These are phyloP conservation scores for Rhinolophus ferrumequinum DNA, from an alignment of 2,113 vertebrate species.

Conservation along the genomic window DNA sequence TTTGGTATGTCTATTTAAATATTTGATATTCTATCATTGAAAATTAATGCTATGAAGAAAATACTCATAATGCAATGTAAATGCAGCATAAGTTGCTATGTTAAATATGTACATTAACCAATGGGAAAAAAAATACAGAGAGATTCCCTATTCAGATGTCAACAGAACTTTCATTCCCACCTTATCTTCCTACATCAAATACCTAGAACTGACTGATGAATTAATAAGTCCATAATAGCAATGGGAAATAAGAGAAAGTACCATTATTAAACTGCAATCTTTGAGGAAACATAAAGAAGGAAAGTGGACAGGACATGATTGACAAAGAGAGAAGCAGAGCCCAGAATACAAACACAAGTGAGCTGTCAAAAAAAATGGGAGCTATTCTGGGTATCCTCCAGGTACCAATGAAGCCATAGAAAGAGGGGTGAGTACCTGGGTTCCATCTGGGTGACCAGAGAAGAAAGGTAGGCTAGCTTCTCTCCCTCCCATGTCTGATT, in stretches of 20 bases:
- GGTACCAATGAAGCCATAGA: neutral
- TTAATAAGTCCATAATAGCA: neutral
- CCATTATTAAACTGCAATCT: neutral
- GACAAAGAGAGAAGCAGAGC: neutral
- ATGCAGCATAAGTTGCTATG: neutral
- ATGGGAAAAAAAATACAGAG: neutral
- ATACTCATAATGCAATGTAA: neutral
- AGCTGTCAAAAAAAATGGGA: neutral
- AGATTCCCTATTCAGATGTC: neutral
- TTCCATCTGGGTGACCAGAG: neutral
- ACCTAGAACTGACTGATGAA: neutral
- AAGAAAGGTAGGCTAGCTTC: neutral
- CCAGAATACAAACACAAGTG: neutral
- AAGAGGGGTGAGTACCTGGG: neutral
- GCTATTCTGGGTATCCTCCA: neutral
- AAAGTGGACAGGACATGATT: neutral
- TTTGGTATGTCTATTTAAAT: neutral
- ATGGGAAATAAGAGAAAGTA: neutral
- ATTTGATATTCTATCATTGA: neutral
- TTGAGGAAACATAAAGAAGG: neutral
- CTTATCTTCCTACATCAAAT: neutral
- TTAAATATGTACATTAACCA: neutral
- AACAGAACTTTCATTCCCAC: neutral
- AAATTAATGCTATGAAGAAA: neutral
- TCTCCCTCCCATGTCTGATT: neutral